A percentile compares a stretch with the other conserved stretches of the same genome.
Conservation (phyloP, 2,888 invertebrate species). For the Platycnemis pennipes region DNA sequence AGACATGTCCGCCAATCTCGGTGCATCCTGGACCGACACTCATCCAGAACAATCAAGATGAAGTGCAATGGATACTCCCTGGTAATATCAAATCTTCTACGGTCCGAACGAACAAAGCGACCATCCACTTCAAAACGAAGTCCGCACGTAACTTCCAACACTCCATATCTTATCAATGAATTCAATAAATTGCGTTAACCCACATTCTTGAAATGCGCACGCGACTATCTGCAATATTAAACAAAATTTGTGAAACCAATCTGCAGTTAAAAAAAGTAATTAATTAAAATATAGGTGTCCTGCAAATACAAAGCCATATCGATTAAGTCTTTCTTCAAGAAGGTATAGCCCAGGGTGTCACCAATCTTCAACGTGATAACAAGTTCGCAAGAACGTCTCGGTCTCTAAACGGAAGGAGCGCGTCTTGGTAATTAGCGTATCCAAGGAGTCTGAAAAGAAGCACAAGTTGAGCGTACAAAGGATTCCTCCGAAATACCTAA, state of each 20-base stretch:
- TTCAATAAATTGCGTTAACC: background rate
- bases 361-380: slow-evolving; percentile 22
- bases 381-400: slow-evolving; percentile 6
- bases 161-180: background rate
- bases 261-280: slow-evolving; percentile 34
- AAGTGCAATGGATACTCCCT: slow-evolving; percentile 53
- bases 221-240: slow-evolving; percentile 41
- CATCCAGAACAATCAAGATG: background rate
- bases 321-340: background rate
- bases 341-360: background rate
- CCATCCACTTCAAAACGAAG: slow-evolving; percentile 27
- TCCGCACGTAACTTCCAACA: background rate
- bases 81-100: slow-evolving; percentile 17
- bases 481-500: background rate
- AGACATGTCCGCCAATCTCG: background rate
- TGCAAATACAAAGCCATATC: slow-evolving; percentile 60
- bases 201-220: background rate
- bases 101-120: background rate
- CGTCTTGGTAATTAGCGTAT: background rate
- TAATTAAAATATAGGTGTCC: background rate
- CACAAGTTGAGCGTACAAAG: slow-evolving; percentile 56
- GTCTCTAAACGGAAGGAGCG: background rate
- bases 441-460: slow-evolving; percentile 59
- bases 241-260: slow-evolving; percentile 23
- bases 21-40: background rate